A percentile compares a stretch with the other conserved stretches of the same genome.
These are phyloP conservation scores for Strix uralensis DNA, from an alignment of 2,113 vertebrate species.

Conservation along the genomic window DNA sequence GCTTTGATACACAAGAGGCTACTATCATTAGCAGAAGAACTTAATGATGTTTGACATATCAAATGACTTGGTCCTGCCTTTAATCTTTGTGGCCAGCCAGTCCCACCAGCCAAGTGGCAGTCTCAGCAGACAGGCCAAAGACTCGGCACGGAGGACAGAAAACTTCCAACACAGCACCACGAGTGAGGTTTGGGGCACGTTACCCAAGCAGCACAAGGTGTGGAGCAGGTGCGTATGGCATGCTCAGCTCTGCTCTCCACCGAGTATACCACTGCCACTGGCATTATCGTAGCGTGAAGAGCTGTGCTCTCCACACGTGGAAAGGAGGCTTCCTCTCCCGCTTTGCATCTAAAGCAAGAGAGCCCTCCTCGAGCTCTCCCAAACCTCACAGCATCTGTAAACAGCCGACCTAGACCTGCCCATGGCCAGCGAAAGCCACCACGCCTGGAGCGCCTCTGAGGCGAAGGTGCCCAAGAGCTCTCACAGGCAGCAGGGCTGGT, in stretches of 20 bases:
- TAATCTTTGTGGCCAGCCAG: background rate
- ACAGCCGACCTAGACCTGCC: background rate
- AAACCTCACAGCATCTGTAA: background rate
- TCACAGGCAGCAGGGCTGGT: background rate
- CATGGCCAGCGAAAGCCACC: background rate
- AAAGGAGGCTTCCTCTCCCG: background rate
- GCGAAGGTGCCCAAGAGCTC: background rate
- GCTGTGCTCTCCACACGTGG: accelerated
- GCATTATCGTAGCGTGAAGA: accelerated
- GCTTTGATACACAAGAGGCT: background rate
- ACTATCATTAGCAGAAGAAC: background rate
- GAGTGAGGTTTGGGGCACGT: background rate
- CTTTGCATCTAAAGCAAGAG: background rate
- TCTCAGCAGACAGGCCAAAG: background rate
- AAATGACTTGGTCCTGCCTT: background rate
- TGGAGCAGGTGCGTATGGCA: accelerated
- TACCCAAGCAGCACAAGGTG: background rate
- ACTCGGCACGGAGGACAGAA: accelerated
- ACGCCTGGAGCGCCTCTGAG: accelerated
- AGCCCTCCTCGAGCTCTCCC: accelerated
- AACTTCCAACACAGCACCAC: background rate
- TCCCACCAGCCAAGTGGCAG: background rate
- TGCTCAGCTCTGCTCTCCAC: accelerated
- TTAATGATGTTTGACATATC: background rate
- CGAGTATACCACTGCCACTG: background rate